Evolutionary conservation across 2,113 vertebrate genomes (phyloP).

Genomic region (Tychaedon coryphoeus): DNA sequence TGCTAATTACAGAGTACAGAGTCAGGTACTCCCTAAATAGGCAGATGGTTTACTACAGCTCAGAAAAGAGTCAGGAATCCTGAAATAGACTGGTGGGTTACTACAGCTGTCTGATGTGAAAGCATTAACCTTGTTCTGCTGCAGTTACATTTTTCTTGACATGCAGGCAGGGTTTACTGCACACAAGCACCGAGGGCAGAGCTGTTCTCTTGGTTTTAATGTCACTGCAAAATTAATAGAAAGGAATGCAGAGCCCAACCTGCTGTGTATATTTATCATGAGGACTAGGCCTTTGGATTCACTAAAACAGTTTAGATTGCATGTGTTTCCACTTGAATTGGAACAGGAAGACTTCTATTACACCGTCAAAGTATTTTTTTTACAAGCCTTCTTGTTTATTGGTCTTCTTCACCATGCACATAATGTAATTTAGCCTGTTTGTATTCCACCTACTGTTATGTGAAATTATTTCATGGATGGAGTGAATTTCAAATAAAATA

Average conservation of each 20-base stretch:
- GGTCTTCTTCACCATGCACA: neutral
- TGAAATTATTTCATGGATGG: conserved; percentile 8
- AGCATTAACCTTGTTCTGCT: neutral
- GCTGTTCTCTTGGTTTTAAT: neutral
- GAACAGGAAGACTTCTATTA: neutral
- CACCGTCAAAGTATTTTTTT: neutral
- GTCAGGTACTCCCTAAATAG: neutral
- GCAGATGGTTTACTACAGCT: neutral
- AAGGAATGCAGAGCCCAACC: neutral
- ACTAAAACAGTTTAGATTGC: neutral
- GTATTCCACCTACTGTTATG: neutral
- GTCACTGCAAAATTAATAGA: neutral
- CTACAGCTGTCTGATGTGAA: neutral
- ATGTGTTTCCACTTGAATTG: neutral
- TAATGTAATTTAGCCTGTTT: neutral
- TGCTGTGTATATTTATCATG: neutral
- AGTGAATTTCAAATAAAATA: conserved; percentile 4
- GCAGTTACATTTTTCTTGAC: neutral
- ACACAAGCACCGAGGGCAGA: neutral
- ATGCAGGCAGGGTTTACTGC: neutral
- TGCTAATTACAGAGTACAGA: neutral
- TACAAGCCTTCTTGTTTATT: neutral
- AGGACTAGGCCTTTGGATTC: neutral
- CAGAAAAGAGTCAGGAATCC: neutral
- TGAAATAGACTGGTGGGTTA: neutral